Percentiles rank a stretch among this genome's conserved stretches.
These are phyloP conservation scores for Aromia moschata DNA, from an alignment of 2,888 invertebrate species.

Conservation along the genomic window DNA sequence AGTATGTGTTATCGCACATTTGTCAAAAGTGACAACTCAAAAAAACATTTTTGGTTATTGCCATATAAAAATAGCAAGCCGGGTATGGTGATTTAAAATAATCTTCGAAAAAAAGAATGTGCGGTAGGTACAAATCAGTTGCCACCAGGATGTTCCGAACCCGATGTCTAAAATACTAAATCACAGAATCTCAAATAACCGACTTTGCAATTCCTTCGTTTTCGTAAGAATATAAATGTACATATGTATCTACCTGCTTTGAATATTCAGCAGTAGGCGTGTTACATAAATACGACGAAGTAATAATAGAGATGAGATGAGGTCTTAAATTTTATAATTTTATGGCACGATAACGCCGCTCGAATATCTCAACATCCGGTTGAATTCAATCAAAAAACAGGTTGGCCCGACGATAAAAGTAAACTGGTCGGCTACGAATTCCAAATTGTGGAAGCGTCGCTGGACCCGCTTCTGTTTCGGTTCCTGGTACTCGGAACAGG, in stretches of 20 bases:
- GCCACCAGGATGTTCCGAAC: background rate
- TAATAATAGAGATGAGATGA: background rate
- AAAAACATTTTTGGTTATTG: too few species aligned
- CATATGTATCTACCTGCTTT: background rate
- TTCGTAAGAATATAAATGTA: too few species aligned
- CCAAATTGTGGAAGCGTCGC: background rate
- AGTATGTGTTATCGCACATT: too few species aligned
- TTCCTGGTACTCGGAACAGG: background rate
- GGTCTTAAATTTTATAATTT: background rate
- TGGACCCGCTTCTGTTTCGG: background rate
- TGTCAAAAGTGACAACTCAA: too few species aligned
- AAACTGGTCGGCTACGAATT: background rate
- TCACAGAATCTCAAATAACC: background rate
- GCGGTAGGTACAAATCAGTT: too few species aligned
- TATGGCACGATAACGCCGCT: background rate
- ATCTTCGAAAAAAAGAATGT: too few species aligned
- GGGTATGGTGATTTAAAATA: too few species aligned
- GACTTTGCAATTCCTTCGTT: background rate
- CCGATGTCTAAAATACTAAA: background rate
- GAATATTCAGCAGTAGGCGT: background rate
- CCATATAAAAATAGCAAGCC: too few species aligned
- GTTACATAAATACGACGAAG: background rate
- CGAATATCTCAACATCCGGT: background rate
- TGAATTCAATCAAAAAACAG: slow-evolving; percentile 1
- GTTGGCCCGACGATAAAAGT: background rate